phyloP scores from a whole-genome alignment of 1,140 invertebrate species.

The Drosophila novamexicana region DNA sequence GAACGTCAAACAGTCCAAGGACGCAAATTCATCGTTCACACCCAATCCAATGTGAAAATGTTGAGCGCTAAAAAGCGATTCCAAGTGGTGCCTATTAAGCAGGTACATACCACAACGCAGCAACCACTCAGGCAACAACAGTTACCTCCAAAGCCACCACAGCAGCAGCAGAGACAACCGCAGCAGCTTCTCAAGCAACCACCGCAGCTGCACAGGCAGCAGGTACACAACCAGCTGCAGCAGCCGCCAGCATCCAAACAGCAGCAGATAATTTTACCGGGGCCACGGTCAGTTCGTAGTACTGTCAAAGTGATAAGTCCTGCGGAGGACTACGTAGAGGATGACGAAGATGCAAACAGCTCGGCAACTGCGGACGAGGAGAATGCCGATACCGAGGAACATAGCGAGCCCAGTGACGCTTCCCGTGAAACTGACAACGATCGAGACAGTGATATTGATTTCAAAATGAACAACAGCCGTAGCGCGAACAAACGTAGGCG shows the following conservation, averaged over 20 bases:
- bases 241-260: conserved; percentile 16
- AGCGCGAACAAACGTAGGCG: conserved; percentile 68
- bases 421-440: conserved; percentile 79
- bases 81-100: conserved; percentile 33
- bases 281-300: conserved; percentile 27
- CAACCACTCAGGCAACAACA: conserved; percentile 31
- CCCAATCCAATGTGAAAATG: conserved; percentile 53
- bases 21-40: conserved; percentile 62
- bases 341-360: conserved; percentile 65
- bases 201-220: conserved; percentile 15
- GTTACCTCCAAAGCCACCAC: conserved; percentile 5
- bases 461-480: conserved; percentile 67
- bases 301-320: conserved; percentile 52
- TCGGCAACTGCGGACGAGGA: conserved; percentile 70
- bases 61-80: conserved; percentile 56
- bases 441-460: conserved; percentile 81
- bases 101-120: conserved; percentile 1
- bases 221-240: conserved; percentile 9
- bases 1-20: conserved; percentile 55
- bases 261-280: conserved; percentile 35
- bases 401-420: conserved; percentile 67
- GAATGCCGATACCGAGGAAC: conserved; percentile 80
- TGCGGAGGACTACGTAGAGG: conserved; percentile 58
- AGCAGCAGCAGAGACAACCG: conserved; percentile 31
- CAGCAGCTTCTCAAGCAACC: conserved; percentile 23